Evolutionary conservation across 2,113 vertebrate species (phyloP).

Genomic region (Anguilla rostrata): DNA sequence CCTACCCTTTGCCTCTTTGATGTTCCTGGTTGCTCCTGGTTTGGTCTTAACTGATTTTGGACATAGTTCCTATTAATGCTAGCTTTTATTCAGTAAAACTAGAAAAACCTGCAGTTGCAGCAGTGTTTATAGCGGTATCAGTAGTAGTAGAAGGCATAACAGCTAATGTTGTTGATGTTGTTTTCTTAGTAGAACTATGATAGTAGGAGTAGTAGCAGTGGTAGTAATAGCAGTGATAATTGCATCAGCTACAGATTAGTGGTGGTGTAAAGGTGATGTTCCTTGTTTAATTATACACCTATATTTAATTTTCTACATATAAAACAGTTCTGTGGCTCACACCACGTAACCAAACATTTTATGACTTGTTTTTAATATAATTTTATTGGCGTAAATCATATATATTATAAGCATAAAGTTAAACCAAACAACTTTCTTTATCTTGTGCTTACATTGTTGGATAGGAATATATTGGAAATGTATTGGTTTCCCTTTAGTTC

Average conservation of each 20-base stretch:
- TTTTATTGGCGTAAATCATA: neutral
- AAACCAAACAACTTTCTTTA: neutral
- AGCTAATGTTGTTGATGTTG: no score
- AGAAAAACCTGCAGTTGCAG: no score
- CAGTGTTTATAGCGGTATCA: no score
- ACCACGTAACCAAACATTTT: neutral
- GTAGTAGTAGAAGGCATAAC: no score
- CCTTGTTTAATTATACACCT: neutral
- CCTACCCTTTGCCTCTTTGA: neutral
- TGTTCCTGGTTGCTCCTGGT: neutral
- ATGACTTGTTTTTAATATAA: neutral
- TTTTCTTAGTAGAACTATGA: neutral
- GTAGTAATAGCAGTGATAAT: neutral
- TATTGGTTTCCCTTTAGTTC: neutral
- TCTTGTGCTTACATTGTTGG: neutral
- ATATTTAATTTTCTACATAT: neutral
- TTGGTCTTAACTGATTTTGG: neutral
- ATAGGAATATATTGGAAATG: neutral
- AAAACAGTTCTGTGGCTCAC: neutral
- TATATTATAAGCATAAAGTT: neutral
- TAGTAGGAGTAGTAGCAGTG: neutral
- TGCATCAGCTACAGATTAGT: neutral
- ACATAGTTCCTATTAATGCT: neutral
- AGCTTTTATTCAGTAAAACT: neutral
- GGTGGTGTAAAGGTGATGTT: neutral